phyloP scores from a whole-genome alignment of 2,797 vertebrate genomes.

The Cuniculus paca region DNA sequence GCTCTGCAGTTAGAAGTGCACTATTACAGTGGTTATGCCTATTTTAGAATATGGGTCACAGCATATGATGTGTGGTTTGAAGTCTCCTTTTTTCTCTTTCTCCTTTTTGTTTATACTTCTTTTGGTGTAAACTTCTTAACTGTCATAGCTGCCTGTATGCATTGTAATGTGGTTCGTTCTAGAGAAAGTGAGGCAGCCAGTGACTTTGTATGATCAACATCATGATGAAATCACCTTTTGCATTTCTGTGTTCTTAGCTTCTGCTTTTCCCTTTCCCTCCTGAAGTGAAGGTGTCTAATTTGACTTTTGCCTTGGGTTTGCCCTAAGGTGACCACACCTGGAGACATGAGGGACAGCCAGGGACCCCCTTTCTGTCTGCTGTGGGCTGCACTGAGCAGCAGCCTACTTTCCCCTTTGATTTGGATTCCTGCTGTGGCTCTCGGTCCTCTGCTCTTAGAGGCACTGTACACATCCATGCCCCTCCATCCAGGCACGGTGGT shows the following conservation, averaged over 20 bases:
- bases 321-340: not conserved
- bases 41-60: not conserved
- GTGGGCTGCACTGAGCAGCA: rapidly evolving
- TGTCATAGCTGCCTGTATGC: not conserved
- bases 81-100: not conserved
- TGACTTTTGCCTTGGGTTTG: not conserved
- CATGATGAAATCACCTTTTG: not conserved
- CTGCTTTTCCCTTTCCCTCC: not conserved
- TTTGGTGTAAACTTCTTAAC: not conserved
- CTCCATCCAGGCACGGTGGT: not conserved
- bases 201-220: not conserved
- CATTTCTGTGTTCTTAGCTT: not conserved
- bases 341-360: not conserved
- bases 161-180: not conserved
- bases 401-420: not conserved
- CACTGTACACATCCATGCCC: not conserved
- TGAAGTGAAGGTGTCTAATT: not conserved
- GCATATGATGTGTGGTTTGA: not conserved
- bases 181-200: not conserved
- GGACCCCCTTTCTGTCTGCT: too few species aligned
- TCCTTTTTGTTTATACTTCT: too few species aligned
- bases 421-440: too few species aligned
- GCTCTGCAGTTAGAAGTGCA: not conserved
- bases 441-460: not conserved
- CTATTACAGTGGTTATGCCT: too few species aligned